Evolutionary conservation across 1,140 invertebrate genomes (phyloP).

Genomic region (Drosophila bipectinata): DNA sequence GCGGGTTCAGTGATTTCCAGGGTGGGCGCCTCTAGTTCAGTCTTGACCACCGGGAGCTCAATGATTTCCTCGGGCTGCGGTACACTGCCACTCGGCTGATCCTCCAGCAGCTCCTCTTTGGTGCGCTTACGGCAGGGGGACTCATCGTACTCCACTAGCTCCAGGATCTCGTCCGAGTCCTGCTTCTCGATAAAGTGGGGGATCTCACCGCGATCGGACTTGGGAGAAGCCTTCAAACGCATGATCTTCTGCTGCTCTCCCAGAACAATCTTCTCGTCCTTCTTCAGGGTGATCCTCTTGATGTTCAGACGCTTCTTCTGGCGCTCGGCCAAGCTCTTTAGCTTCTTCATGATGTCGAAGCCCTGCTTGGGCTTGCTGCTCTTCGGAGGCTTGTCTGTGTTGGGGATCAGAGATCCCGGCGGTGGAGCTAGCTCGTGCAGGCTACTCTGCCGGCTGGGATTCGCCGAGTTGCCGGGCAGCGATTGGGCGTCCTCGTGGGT

Average conservation of each 20-base stretch:
- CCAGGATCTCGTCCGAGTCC: conserved; percentile 81
- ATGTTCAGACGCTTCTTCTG: conserved; percentile 85
- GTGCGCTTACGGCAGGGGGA: conserved; percentile 79
- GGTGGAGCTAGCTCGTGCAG: conserved; percentile 72
- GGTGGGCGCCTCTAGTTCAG: conserved; percentile 48
- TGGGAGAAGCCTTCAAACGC: conserved; percentile 78
- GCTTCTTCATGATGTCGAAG: conserved; percentile 86
- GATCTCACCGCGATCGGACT: conserved; percentile 76
- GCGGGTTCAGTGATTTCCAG: conserved; percentile 64
- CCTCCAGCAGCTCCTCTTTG: conserved; percentile 48
- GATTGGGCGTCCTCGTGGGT: conserved; percentile 78
- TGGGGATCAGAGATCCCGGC: conserved; percentile 59
- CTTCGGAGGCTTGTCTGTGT: conserved; percentile 45
- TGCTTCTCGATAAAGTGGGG: conserved; percentile 83
- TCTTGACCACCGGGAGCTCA: conserved; percentile 62
- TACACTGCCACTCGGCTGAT: conserved; percentile 54
- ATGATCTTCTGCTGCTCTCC: conserved; percentile 80
- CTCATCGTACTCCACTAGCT: conserved; percentile 81
- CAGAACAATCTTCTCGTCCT: conserved; percentile 77
- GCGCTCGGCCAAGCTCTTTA: conserved; percentile 86
- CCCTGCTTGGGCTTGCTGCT: conserved; percentile 70
- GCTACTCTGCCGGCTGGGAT: conserved; percentile 69
- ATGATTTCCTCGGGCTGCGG: conserved; percentile 81
- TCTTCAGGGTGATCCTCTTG: conserved; percentile 85
- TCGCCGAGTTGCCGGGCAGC: conserved; percentile 71